Base-by-base conservation (phyloP, 2,888 invertebrate genomes). In the Ceraclea dissimilis region DNA sequence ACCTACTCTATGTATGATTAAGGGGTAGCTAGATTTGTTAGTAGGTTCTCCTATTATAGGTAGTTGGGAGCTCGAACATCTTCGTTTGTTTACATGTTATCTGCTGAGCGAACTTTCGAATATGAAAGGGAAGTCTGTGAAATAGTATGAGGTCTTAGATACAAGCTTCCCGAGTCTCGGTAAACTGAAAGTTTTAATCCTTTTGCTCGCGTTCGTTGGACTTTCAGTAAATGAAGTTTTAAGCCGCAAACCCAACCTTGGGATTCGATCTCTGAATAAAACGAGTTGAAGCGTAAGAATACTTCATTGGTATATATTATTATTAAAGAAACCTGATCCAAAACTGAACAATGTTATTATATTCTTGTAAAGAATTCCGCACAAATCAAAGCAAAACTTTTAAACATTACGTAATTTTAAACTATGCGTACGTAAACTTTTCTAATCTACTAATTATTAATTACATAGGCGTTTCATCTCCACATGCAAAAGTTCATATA, bases 221-320 rank as follows among this genome's bases (percentile, higher is more conserved):
- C 59, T 59, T 54, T 46, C 60, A 71, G 73, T 71, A 75, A 75
- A 73, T 73, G 68, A 72, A 73, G 72, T 74, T 73, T 71, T 69
- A 71, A 71, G 70, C 62, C 61, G 49, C 58, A 57, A 57, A 57
- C 58, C 57, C 53, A 56, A 57, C 60, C 58, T 55, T 52, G 50
- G 58, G 62, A 58, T 43, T 58, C 55, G 57, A 53, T 48, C 54
- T 19, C 21, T 49, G 50, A 49, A 57, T 54, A 54, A 58, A 50
- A 56, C 51, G 51, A 58, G 54, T 48, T 52, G 18, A 18, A 33
- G 50, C 49, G 56, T 39, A 48, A 50, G 57, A 19, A 34, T 47
- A 54, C 50, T 57, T 49, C 57, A 48, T 39, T 39, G 57, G 46
- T 18, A 47, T 44, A 8, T 39, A 5, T 13, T 13, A 4, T 19